Evolutionary conservation across 2,888 invertebrate species (phyloP).

Genomic region (Ecliptopera silaceata): DNA sequence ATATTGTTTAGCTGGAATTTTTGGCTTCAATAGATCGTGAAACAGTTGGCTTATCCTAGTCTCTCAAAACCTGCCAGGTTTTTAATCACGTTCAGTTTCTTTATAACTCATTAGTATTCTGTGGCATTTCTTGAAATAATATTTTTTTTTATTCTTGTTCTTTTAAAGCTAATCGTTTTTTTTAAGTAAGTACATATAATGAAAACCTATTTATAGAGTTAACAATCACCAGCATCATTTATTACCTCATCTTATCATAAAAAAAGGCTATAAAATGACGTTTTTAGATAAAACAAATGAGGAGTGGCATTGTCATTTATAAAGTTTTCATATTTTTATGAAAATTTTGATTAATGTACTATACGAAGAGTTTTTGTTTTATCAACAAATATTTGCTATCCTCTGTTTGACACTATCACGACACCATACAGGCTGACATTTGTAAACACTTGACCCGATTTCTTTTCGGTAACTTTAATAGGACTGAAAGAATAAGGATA

Average conservation of each 20-base stretch:
- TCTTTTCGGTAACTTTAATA: too few relatives aligned
- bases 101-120: too few relatives aligned
- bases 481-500: too few relatives aligned
- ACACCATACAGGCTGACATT: not conserved
- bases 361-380: not conserved
- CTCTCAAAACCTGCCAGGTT: too few relatives aligned
- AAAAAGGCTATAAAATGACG: not conserved
- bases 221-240: not conserved
- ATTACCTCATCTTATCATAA: constrained; percentile 3
- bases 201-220: constrained; percentile 9
- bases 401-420: not conserved
- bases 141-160: too few relatives aligned
- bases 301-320: constrained; percentile 1
- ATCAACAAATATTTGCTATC: constrained; percentile 15
- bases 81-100: too few relatives aligned
- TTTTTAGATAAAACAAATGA: not conserved
- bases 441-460: not conserved
- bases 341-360: constrained; percentile 23
- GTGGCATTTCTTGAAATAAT: too few relatives aligned
- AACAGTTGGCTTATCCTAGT: too few relatives aligned
- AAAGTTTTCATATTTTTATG: constrained; percentile 11
- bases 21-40: too few relatives aligned
- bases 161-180: too few relatives aligned
- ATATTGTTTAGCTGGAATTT: too few relatives aligned
- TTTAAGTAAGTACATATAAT: too few relatives aligned